phyloP scores from a whole-genome alignment of 2,797 vertebrate species.

The Macrochelys suwanniensis region DNA sequence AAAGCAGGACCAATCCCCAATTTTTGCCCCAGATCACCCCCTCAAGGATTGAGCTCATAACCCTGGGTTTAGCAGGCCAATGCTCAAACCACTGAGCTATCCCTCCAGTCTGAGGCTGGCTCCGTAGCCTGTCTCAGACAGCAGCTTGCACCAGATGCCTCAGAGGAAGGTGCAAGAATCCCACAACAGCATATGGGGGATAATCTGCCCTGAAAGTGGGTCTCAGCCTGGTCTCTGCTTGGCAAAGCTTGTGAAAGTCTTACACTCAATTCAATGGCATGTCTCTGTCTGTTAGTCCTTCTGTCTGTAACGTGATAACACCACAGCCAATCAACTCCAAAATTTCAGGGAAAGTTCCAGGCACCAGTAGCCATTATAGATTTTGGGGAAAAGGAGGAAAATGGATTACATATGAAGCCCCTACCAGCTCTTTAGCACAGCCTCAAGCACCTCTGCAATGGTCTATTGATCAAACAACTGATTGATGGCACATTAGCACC shows the following conservation, averaged over 20 bases:
- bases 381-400: neutral
- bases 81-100: no score
- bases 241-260: neutral
- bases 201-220: neutral
- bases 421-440: neutral
- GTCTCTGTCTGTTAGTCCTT: neutral
- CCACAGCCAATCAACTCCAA: neutral
- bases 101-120: neutral
- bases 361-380: neutral
- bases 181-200: neutral
- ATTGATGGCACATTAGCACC: neutral
- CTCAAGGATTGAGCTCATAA: no score
- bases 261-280: neutral
- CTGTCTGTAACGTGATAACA: neutral
- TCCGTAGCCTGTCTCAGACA: neutral
- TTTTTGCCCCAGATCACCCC: no score
- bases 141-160: neutral
- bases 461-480: neutral
- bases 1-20: no score
- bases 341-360: neutral
- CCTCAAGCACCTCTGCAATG: neutral
- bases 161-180: neutral
- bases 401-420: neutral
- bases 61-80: no score
- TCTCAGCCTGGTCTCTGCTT: neutral